These are phyloP conservation scores for Semaprochilodus insignis DNA, from an alignment of 2,797 vertebrate genomes.

Conservation along the genomic window DNA sequence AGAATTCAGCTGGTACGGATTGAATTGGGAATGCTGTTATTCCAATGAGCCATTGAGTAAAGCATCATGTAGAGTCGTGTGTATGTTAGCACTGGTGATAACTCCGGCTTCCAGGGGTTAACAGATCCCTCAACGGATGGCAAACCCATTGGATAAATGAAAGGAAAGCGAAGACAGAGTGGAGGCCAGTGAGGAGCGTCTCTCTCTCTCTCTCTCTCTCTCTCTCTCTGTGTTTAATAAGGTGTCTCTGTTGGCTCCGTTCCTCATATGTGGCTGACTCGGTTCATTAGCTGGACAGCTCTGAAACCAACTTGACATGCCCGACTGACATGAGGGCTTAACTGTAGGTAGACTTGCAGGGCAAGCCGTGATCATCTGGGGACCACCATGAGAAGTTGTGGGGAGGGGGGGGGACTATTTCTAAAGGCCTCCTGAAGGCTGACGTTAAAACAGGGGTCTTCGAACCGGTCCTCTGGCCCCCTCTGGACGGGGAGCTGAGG, in stretches of 20 bases:
- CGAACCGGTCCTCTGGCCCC: too few species aligned
- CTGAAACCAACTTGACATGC: neutral
- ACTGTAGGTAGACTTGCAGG: too few species aligned
- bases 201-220: constrained; percentile 30
- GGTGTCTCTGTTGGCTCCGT: constrained; percentile 23
- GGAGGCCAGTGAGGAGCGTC: neutral
- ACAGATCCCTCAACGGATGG: neutral
- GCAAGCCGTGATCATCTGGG: neutral
- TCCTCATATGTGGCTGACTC: constrained; percentile 9
- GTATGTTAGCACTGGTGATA: too few species aligned
- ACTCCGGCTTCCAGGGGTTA: too few species aligned
- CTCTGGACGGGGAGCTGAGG: too few species aligned
- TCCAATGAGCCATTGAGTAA: too few species aligned
- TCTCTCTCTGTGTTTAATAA: neutral
- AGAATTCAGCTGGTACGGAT: too few species aligned
- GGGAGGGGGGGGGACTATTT: neutral
- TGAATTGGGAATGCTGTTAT: too few species aligned
- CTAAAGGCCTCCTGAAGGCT: neutral
- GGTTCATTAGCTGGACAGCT: neutral
- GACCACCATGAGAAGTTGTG: neutral
- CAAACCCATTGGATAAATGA: neutral
- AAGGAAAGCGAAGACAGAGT: neutral
- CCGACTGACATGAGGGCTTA: too few species aligned
- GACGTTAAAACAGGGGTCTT: too few species aligned
- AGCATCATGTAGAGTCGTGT: too few species aligned